These are phyloP conservation scores for Mobula birostris DNA, from an alignment of 2,113 vertebrate species.

Conservation along the genomic window DNA sequence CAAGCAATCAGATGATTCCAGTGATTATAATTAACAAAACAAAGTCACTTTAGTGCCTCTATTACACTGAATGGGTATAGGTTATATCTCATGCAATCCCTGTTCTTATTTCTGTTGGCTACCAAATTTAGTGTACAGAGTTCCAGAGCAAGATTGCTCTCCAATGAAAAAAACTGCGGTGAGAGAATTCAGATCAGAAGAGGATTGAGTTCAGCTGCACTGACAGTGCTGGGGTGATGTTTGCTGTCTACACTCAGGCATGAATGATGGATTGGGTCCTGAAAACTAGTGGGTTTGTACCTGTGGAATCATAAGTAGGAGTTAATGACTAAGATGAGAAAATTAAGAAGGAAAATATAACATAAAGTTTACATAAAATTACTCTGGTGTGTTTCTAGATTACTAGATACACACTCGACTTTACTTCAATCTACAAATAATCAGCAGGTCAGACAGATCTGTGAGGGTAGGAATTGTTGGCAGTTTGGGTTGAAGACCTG, in stretches of 20 bases:
- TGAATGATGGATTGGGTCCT: too few species aligned
- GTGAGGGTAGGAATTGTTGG: too few species aligned
- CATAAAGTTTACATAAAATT: neutral
- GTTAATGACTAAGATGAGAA: neutral
- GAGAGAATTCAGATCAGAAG: neutral
- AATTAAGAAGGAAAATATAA: neutral
- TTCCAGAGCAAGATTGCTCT: neutral
- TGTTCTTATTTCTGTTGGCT: too few species aligned
- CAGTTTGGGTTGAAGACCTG: too few species aligned
- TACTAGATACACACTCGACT: neutral
- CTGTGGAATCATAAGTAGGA: neutral
- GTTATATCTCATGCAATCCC: too few species aligned
- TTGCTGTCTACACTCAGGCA: neutral
- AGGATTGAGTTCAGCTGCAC: neutral
- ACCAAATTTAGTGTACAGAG: too few species aligned
- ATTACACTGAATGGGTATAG: too few species aligned
- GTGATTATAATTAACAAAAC: too few species aligned
- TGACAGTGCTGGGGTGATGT: neutral
- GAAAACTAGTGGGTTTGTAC: neutral
- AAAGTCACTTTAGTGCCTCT: too few species aligned
- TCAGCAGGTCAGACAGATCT: too few species aligned
- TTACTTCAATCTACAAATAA: neutral
- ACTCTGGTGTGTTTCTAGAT: neutral
- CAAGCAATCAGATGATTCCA: too few species aligned
- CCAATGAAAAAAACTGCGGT: neutral